Evolutionary conservation across 53 echinoderm and acorn worm genomes (phyloP), one percentile per base, ranked within the genome.

Genomic region (Hippasteria phrygiana): DNA sequence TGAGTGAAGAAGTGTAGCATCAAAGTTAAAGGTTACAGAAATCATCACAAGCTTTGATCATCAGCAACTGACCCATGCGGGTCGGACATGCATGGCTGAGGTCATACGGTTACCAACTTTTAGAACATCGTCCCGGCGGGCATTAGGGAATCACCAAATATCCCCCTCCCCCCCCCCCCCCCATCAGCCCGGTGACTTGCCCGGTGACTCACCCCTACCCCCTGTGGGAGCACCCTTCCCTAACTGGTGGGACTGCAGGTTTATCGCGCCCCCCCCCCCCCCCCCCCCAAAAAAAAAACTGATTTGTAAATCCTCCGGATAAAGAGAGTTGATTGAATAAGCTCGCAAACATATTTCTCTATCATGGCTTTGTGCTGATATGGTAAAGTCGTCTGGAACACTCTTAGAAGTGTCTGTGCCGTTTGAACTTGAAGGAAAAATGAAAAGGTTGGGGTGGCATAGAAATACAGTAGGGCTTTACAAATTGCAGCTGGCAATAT

Each of bases 311-410:
- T 81, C 81, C 81, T 14, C 43, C 24, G 4, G 40, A 4, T 81
- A 81, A 81, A 42, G 18, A 66, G 20, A 47, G 10, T 81, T 26
- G 40, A 64, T 81, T 81, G 81, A 62, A 81, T 81, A 81, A 81
- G 81, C 81, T 66, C 29, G 16, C 14, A 16, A 66, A 66, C 12
- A 36, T 33, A 35, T 66, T 66, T 12, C 67, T 35, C 67, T 66
- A 35, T 66, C 34, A 32, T 62, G 10, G 5, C 26, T 4, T 31
- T 0, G 3, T 3, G 20, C 54, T 10, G 18, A 54, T 16, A 54
- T 16, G 17, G 17, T 16, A 16, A 20, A 8, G 46, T 46, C 8
- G 9, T 10, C n/a, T n/a, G n/a, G n/a, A n/a, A n/a, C n/a, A n/a
- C n/a, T n/a, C n/a, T n/a, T n/a, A n/a, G n/a, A n/a, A n/a, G n/a